A percentile compares a stretch with the other conserved stretches of the same genome.
phyloP scores from a whole-genome alignment of 2,113 vertebrate species.

The Setophaga petechia region DNA sequence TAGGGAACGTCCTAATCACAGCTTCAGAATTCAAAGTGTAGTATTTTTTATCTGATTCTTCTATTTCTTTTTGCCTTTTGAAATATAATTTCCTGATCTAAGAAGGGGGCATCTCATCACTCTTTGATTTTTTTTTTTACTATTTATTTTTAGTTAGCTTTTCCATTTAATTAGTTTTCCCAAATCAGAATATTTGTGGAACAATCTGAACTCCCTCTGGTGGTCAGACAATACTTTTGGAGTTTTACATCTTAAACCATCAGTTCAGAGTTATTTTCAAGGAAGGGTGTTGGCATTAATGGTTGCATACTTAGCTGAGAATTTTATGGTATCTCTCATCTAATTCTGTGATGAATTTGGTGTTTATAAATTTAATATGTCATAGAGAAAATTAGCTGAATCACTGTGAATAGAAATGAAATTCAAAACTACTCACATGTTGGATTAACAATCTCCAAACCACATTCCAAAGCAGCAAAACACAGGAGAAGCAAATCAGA shows the following conservation, averaged over 20 bases:
- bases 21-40: neutral
- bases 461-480: no score
- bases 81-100: neutral
- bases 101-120: neutral
- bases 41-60: neutral
- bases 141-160: neutral
- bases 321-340: neutral
- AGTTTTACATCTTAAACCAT: neutral
- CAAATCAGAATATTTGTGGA: neutral
- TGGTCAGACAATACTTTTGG: neutral
- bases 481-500: no score
- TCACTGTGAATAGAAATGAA: neutral
- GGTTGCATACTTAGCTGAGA: neutral
- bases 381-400: neutral
- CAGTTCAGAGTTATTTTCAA: neutral
- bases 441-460: no score
- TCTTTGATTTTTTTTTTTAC: neutral
- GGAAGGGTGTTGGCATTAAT: neutral
- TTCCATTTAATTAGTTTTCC: neutral
- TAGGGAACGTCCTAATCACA: neutral
- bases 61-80: neutral
- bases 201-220: constrained; percentile 39
- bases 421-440: no score
- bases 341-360: neutral
- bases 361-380: neutral